These are phyloP conservation scores for Phrynosoma blainvillii DNA, from an alignment of 2,113 vertebrate genomes.

Conservation along the genomic window DNA sequence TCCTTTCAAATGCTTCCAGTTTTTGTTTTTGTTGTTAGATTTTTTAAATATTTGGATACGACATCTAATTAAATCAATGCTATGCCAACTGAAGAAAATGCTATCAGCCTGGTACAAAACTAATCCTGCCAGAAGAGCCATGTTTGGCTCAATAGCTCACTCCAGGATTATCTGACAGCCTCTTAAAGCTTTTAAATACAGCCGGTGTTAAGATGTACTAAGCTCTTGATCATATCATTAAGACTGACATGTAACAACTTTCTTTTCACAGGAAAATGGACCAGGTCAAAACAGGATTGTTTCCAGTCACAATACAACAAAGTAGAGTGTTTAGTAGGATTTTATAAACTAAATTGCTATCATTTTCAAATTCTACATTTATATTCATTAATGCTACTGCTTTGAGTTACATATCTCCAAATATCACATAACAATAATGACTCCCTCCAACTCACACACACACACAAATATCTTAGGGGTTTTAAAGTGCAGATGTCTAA, in stretches of 20 bases:
- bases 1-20: not conserved
- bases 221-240: slow-evolving; percentile 52
- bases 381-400: not conserved
- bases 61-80: not conserved
- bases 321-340: not conserved
- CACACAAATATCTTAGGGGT: not conserved
- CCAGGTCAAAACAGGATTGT: not conserved
- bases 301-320: slow-evolving; percentile 22
- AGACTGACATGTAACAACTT: slow-evolving; percentile 48
- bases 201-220: slow-evolving; percentile 45
- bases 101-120: not conserved
- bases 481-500: not conserved
- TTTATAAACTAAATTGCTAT: not conserved
- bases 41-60: not conserved
- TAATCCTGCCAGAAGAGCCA: slow-evolving; percentile 31
- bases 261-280: slow-evolving; percentile 40
- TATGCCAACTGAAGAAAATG: not conserved
- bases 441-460: not conserved
- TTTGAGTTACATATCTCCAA: not conserved
- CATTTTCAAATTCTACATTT: not conserved
- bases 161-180: slow-evolving; percentile 32
- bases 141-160: slow-evolving; percentile 54
- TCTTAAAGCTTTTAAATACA: slow-evolving; percentile 47
- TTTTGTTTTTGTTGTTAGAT: not conserved
- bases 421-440: not conserved